These are phyloP conservation scores for Cardiocondyla obscurior DNA, from an alignment of 1,140 invertebrate genomes.

Conservation along the genomic window DNA sequence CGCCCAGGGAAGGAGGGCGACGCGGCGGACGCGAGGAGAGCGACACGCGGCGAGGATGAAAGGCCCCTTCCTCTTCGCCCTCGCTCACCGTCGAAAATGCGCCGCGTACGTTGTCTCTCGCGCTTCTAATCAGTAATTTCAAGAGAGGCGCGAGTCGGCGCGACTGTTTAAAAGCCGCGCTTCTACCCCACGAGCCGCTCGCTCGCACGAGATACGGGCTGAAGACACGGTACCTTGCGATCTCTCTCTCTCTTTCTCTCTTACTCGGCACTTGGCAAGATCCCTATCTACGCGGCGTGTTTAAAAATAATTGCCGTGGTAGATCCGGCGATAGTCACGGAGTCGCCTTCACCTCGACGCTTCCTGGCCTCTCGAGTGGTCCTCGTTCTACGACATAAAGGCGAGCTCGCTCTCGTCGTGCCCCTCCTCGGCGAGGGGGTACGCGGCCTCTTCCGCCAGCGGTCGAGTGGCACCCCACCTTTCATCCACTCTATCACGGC, in stretches of 20 bases:
- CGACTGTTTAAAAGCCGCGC: conserved; percentile 79
- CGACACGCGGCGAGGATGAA: conserved; percentile 11
- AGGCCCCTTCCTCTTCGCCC: no score
- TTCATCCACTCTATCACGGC: conserved; percentile 83
- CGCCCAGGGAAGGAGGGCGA: conserved; percentile 14
- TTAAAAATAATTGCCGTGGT: conserved; percentile 84
- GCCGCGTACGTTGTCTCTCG: conserved; percentile 1
- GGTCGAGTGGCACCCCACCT: conserved; percentile 73
- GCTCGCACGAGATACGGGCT: neutral
- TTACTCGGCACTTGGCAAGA: conserved; percentile 62
- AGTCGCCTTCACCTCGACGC: conserved; percentile 77
- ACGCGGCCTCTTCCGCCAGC: conserved; percentile 64
- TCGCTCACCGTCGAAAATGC: conserved; percentile 16
- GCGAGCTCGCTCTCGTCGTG: conserved; percentile 37
- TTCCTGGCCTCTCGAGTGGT: conserved; percentile 74
- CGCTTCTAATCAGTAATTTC: conserved; percentile 10
- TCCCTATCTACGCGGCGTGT: conserved; percentile 83
- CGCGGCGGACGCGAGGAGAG: conserved; percentile 12
- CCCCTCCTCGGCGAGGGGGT: conserved; percentile 51
- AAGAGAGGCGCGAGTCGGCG: conserved; percentile 26
- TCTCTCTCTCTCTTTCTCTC: conserved; percentile 59
- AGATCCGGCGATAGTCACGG: conserved; percentile 84
- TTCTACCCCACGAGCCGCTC: conserved; percentile 55
- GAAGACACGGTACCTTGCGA: conserved; percentile 39
- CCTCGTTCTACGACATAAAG: conserved; percentile 78